Conservation (phyloP, 2,888 invertebrate species). For the Hyppa rectilinea region DNA sequence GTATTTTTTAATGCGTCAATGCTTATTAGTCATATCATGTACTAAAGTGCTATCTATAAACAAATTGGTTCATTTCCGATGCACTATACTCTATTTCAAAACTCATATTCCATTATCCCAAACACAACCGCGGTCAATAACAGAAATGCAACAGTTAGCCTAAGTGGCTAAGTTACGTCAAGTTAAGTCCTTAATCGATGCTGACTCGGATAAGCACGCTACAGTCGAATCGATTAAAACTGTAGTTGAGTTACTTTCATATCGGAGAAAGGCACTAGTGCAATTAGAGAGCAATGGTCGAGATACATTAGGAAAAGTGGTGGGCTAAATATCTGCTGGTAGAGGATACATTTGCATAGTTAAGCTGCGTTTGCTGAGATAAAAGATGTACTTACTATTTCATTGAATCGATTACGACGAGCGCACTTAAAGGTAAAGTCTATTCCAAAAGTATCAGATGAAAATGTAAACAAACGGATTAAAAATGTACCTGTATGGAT, state of each 20-base stretch:
- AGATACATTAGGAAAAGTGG: neutral
- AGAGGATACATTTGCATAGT: neutral
- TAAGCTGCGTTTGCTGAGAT: neutral
- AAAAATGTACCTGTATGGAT: neutral
- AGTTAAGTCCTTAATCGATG: constrained; percentile 35
- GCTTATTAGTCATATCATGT: neutral
- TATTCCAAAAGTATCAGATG: neutral
- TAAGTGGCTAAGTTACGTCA: constrained; percentile 25
- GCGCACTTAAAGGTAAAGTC: neutral
- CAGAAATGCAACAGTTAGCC: constrained; percentile 50
- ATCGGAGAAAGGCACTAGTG: constrained; percentile 26
- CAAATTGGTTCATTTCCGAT: neutral
- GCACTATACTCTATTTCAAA: neutral
- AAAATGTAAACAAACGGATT: neutral
- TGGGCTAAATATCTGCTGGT: neutral
- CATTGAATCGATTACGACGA: too few species aligned
- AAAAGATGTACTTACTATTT: neutral
- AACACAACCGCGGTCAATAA: constrained; percentile 11
- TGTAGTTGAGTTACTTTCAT: constrained; percentile 29
- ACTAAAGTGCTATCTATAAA: neutral
- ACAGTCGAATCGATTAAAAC: constrained; percentile 57
- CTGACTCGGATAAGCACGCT: constrained; percentile 50
- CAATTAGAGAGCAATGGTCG: constrained; percentile 32
- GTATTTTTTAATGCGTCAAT: neutral
- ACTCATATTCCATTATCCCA: constrained; percentile 3